Base-by-base conservation (phyloP, 2,888 invertebrate genomes). In the Himalopsyche japonica region DNA sequence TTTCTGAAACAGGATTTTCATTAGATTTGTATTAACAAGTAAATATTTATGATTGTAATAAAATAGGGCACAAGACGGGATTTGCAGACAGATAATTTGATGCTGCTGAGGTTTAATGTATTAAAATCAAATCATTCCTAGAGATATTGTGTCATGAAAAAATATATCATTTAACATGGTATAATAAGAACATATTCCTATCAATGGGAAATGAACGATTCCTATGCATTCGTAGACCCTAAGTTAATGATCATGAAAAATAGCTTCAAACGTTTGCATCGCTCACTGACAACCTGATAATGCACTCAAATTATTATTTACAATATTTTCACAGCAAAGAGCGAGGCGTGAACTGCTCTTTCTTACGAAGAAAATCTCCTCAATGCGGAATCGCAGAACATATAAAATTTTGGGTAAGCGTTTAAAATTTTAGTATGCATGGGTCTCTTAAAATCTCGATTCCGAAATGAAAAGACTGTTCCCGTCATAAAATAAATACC, bases 281-380 rank as follows among this genome's bases (percentile, higher is more conserved):
- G 27, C 76, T 84, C 82, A 84, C 82, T 84, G 82, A 84, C 84
- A 79, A 82, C 82, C 18, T 15, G 7, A 79, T 27, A 82, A 76
- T 76, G 43, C 27, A 57, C n/a, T 77, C 24, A 43, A 37, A 70
- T 70, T 70, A 57, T 86, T 87, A 88, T 87, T 87, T 87, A 87
- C 87, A 87, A 87, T 86, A 86, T 86, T 82, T 86, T 86, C 86
- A 86, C 86, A 86, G 86, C 87, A 86, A 87, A 87, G 85, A 86
- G 83, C 83, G 81, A 79, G 27, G 77, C 37, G 20, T 30, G 27
- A 70, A 30, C 27, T 70, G 70, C 70, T 70, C 70, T 70, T 70
- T 70, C 27, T 70, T 30, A 30, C 70, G 27, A 15, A 70, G 24
- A 3, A 70, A 70, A 30, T 27, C 70, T 70, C 27, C 3, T 30